Conservation (phyloP, 2,113 vertebrate species). For the Nothoprocta perdicaria region DNA sequence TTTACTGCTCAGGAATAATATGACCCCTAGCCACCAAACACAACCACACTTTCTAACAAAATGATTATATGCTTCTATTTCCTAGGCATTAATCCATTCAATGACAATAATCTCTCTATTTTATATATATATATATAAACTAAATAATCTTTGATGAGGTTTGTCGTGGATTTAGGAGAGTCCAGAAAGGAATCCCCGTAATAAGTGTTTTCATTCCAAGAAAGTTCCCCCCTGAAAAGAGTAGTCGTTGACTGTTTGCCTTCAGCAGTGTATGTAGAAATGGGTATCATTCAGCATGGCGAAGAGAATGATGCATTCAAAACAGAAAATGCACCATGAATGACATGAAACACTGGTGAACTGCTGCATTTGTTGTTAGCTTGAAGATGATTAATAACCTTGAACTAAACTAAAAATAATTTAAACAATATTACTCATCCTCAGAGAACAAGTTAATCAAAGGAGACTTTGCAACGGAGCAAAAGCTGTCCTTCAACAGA, state of each 20-base stretch:
- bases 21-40: not conserved
- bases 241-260: not conserved
- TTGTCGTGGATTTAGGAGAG: not conserved
- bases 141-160: not conserved
- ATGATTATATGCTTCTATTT: not conserved
- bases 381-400: slow-evolving; percentile 34
- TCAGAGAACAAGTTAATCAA: slow-evolving; percentile 45
- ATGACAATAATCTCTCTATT: not conserved
- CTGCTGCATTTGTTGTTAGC: not conserved
- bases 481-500: slow-evolving; percentile 64
- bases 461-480: slow-evolving; percentile 39
- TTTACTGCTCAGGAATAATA: not conserved
- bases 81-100: not conserved
- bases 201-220: not conserved
- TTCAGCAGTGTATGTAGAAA: not conserved
- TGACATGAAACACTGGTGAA: not conserved
- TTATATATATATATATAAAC: not conserved
- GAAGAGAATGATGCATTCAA: not conserved
- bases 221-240: not conserved
- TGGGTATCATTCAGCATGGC: not conserved
- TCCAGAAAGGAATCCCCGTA: not conserved
- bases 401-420: slow-evolving; percentile 43
- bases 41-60: not conserved
- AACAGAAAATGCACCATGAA: not conserved
- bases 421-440: slow-evolving; percentile 64